These are phyloP conservation scores for Lagopus leucura DNA, from an alignment of 2,113 vertebrate genomes.

Conservation along the genomic window DNA sequence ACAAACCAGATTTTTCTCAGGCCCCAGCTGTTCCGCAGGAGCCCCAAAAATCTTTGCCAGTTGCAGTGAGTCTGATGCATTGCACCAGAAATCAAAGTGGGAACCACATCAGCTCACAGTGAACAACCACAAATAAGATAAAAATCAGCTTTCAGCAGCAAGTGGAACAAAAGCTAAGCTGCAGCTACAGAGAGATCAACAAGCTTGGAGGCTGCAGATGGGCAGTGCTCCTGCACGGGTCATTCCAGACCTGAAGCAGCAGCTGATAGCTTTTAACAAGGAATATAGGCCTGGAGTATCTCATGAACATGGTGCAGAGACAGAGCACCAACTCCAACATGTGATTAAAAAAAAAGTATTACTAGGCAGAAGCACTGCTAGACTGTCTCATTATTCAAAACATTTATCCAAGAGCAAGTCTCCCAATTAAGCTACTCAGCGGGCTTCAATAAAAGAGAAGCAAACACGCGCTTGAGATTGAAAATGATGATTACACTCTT, in stretches of 20 bases:
- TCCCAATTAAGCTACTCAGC: not conserved
- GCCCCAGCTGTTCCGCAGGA: not conserved
- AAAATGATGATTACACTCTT: not conserved
- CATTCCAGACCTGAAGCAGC: not conserved
- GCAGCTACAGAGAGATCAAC: not conserved
- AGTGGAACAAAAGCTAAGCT: not conserved
- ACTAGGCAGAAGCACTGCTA: not conserved
- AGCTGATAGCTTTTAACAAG: fast-evolving
- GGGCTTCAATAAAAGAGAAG: not conserved
- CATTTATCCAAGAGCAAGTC: fast-evolving
- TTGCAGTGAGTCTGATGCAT: fast-evolving
- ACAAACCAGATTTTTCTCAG: not conserved
- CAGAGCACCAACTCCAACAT: fast-evolving
- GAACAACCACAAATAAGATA: conserved; percentile 42
- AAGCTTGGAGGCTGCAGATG: fast-evolving
- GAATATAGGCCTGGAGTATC: not conserved
- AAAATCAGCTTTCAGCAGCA: not conserved
- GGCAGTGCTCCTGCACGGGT: not conserved
- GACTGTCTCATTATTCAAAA: not conserved
- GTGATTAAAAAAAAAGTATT: not conserved
- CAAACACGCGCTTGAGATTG: not conserved
- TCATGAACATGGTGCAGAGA: not conserved
- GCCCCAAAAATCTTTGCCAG: fast-evolving
- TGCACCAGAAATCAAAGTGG: not conserved
- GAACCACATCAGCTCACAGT: not conserved